phyloP scores from a whole-genome alignment of 2,888 invertebrate genomes.

The Hydraecia micacea region DNA sequence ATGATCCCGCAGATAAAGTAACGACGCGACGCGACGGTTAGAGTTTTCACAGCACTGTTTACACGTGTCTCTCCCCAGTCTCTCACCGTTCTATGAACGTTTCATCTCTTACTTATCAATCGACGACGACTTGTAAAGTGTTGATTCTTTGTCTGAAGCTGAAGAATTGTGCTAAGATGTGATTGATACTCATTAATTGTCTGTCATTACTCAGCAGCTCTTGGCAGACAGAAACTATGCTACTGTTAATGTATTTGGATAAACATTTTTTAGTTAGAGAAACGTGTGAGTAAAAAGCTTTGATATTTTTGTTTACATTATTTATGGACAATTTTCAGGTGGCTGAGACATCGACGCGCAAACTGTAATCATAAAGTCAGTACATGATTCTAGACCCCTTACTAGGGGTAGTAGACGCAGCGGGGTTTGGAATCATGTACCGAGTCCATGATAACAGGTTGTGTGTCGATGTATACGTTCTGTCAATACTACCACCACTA shows the following conservation, averaged over 20 bases:
- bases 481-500: background rate
- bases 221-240: background rate
- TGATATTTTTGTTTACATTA: background rate
- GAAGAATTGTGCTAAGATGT: conserved; percentile 20
- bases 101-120: conserved; percentile 37
- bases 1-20: background rate
- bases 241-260: background rate
- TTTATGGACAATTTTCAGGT: background rate
- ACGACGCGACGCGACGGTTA: no score
- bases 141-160: conserved; percentile 35
- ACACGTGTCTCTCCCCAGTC: conserved; percentile 24
- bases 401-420: background rate
- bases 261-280: background rate
- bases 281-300: conserved; percentile 1
- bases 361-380: background rate
- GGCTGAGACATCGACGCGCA: background rate
- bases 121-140: conserved; percentile 1
- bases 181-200: conserved; percentile 20
- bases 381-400: background rate
- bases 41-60: conserved; percentile 47
- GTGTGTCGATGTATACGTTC: background rate
- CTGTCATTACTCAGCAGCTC: conserved; percentile 22
- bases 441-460: background rate
- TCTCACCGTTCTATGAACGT: conserved; percentile 23
- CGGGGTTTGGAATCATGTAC: background rate